A percentile compares a stretch with the other conserved stretches of the same genome.
phyloP scores from a whole-genome alignment of 2,888 invertebrate genomes.

The Scotopteryx bipunctaria region DNA sequence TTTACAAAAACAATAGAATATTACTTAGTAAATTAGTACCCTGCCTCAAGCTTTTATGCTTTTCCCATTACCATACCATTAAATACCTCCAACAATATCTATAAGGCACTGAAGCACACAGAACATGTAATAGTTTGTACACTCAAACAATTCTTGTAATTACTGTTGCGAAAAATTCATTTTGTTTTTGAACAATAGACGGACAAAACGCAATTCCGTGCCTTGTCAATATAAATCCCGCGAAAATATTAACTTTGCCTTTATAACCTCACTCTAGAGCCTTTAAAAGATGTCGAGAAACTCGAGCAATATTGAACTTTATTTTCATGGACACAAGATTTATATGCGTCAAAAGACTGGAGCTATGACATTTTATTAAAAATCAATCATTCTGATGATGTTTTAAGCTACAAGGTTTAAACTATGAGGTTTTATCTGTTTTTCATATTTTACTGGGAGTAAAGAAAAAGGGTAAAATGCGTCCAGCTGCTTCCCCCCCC shows the following conservation, averaged over 20 bases:
- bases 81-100: conserved; percentile 8
- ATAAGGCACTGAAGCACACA: conserved; percentile 1
- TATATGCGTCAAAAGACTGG: too few species aligned
- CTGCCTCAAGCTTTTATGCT: conserved; percentile 4
- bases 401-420: too few species aligned
- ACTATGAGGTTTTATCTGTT: too few species aligned
- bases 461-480: too few species aligned
- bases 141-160: conserved; percentile 37
- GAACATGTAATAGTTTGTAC: conserved; percentile 4
- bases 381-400: too few species aligned
- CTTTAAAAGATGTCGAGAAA: neutral
- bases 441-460: too few species aligned
- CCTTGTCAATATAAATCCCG: conserved; percentile 72
- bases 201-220: conserved; percentile 72
- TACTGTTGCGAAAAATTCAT: conserved; percentile 54
- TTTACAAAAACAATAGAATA: conserved; percentile 15
- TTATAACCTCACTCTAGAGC: conserved; percentile 45
- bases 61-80: conserved; percentile 9
- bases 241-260: conserved; percentile 69
- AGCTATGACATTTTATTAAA: too few species aligned
- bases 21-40: conserved; percentile 13
- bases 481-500: too few species aligned
- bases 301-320: neutral
- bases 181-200: conserved; percentile 59
- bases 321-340: neutral